Base-by-base conservation (phyloP, 2,797 vertebrate genomes). In the Delichon dasypus region DNA sequence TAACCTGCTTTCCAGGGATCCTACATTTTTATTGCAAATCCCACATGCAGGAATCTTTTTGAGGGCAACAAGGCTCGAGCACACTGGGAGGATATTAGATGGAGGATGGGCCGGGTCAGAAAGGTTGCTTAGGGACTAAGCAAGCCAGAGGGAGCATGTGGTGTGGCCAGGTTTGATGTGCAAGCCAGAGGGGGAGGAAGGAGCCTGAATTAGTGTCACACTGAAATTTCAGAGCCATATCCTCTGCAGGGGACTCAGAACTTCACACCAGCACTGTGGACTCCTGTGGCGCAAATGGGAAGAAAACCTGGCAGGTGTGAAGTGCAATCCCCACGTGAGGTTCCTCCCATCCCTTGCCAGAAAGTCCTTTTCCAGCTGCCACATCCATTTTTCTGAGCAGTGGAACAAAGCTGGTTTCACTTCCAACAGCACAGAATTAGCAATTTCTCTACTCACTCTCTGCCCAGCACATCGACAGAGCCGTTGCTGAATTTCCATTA, bases 401-500 rank as follows among this genome's bases (percentile, higher is more conserved):
- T 17, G 42, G 48, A 91, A 88, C 85, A 91, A 82, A 88, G 89
- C 53, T 2, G 4, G 47, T 57, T 88, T 89, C 65, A 51, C 47
- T 94, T 64, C 74, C 76, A 83, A 30, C 75, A 74, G 45, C 25
- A 78, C 4, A 75, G 78, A 97, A 96, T 90, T 82, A 95, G 87
- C 61, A 66, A 29, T 93, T 96, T 84, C 83, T 90, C 66, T 67
- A 45, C 87, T 90, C 5, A 2, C 45, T 68, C 89, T 93, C 78
- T 85, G 87, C 85, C 70, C 72, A 60, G 66, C 2, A 0, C 58
- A 48, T 81, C 87, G 90, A 90, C 88, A 89, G 84, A 96, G 74
- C 60, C 86, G 65, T 71, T 91, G 94, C 66, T 88, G 78, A 95
- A 94, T 97, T 96, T 91, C 95, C 83, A 97, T 97, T 97, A 96